Conservation (phyloP, 1,140 invertebrate genomes). For the Procambarus virginalis region DNA sequence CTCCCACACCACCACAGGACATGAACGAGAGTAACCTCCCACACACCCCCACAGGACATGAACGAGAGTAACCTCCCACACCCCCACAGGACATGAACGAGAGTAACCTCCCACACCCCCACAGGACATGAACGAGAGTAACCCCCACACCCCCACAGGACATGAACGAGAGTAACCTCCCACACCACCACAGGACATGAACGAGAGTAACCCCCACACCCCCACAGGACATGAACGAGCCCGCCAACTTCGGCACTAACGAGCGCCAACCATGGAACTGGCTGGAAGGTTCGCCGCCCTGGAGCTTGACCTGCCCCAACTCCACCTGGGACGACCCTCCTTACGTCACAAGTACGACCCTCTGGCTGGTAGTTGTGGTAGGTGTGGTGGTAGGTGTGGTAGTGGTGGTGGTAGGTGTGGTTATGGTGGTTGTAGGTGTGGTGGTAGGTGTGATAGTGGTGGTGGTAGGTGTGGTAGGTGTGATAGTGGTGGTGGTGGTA, state of each 20-base stretch:
- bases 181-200: slow-evolving; percentile 70
- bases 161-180: not conserved
- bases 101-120: too few relatives aligned
- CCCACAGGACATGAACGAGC: slow-evolving; percentile 72
- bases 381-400: not conserved
- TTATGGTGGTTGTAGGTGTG: not conserved
- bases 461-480: too few relatives aligned
- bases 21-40: too few relatives aligned
- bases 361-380: not conserved
- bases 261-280: slow-evolving; percentile 73
- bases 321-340: slow-evolving; percentile 72
- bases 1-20: too few relatives aligned
- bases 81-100: too few relatives aligned
- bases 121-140: too few relatives aligned
- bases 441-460: not conserved
- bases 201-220: slow-evolving; percentile 70
- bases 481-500: too few relatives aligned
- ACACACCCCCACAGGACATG: too few relatives aligned
- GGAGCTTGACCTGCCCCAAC: slow-evolving; percentile 71
- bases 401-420: not conserved
- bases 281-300: slow-evolving; percentile 71
- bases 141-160: too few relatives aligned
- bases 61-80: too few relatives aligned
- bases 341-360: slow-evolving; percentile 66
- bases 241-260: slow-evolving; percentile 74